phyloP scores from a whole-genome alignment of 2,888 invertebrate genomes.

The Nephrocerus scutellatus region DNA sequence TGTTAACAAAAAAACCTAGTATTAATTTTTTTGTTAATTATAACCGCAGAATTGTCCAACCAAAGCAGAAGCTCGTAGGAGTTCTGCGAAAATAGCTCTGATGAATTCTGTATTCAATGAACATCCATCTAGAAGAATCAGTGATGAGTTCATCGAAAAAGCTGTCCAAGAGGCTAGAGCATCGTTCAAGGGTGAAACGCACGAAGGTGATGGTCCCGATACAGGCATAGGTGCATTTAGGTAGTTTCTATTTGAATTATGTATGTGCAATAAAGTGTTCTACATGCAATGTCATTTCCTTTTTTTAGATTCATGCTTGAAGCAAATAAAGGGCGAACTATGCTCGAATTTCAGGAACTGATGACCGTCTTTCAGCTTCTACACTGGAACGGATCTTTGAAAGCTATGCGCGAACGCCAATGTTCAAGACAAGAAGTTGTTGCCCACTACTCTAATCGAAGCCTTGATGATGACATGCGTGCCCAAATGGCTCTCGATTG shows the following conservation, averaged over 20 bases:
- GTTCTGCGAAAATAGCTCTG: slow-evolving; percentile 90
- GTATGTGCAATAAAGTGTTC: neutral
- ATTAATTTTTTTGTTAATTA: slow-evolving; percentile 1
- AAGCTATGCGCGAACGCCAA: slow-evolving; percentile 90
- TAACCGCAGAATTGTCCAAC: slow-evolving; percentile 77
- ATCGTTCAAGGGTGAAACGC: slow-evolving; percentile 64
- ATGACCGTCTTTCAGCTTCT: slow-evolving; percentile 96
- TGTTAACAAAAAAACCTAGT: neutral
- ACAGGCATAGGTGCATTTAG: slow-evolving; percentile 67
- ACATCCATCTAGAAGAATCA: slow-evolving; percentile 85
- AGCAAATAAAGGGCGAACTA: slow-evolving; percentile 82
- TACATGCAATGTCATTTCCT: too few relatives aligned
- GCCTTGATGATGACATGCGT: slow-evolving; percentile 90
- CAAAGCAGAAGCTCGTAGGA: slow-evolving; percentile 88
- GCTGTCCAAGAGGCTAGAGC: slow-evolving; percentile 87
- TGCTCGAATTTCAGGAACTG: slow-evolving; percentile 92
- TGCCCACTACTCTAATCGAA: slow-evolving; percentile 87
- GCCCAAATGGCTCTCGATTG: slow-evolving; percentile 94
- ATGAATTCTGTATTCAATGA: slow-evolving; percentile 98
- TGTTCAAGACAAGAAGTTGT: slow-evolving; percentile 90
- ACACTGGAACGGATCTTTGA: slow-evolving; percentile 94
- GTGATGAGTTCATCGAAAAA: slow-evolving; percentile 89
- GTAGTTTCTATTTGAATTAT: slow-evolving; percentile 35
- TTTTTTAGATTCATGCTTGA: slow-evolving; percentile 61
- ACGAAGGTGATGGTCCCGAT: slow-evolving; percentile 60